A percentile compares a stretch with the other conserved stretches of the same genome.
These are phyloP conservation scores for Chanos chanos DNA, from an alignment of 2,797 vertebrate species.

Conservation along the genomic window DNA sequence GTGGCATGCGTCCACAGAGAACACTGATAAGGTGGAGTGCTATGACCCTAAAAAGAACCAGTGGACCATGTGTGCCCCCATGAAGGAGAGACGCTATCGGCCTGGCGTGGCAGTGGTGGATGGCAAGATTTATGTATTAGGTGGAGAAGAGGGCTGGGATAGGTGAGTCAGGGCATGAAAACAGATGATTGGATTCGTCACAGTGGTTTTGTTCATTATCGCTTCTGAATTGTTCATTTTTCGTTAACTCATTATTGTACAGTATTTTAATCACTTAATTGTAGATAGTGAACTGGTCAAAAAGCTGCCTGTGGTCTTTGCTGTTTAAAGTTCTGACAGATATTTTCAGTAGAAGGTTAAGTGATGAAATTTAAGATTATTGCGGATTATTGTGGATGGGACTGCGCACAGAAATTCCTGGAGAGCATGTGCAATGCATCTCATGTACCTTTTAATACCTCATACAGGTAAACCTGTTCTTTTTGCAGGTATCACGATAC, in stretches of 20 bases:
- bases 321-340: background rate
- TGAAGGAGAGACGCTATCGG: constrained; percentile 78
- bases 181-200: background rate
- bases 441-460: background rate
- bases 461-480: background rate
- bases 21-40: constrained; percentile 80
- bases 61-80: constrained; percentile 80
- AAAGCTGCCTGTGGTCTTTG: background rate
- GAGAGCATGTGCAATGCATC: too few relatives aligned
- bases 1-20: constrained; percentile 79
- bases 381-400: too few relatives aligned
- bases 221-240: too few relatives aligned
- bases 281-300: background rate
- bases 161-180: constrained; percentile 55
- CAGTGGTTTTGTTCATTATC: too few relatives aligned
- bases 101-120: constrained; percentile 76
- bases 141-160: constrained; percentile 81
- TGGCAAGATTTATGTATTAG: constrained; percentile 76
- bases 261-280: too few relatives aligned
- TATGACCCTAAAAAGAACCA: constrained; percentile 76
- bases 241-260: too few relatives aligned
- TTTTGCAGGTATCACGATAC: constrained; percentile 76
- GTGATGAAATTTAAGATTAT: too few relatives aligned
- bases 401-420: too few relatives aligned
- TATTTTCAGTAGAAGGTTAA: too few relatives aligned